Base-by-base conservation (phyloP, 1,140 invertebrate genomes). In the Brachionus paranguensis region DNA sequence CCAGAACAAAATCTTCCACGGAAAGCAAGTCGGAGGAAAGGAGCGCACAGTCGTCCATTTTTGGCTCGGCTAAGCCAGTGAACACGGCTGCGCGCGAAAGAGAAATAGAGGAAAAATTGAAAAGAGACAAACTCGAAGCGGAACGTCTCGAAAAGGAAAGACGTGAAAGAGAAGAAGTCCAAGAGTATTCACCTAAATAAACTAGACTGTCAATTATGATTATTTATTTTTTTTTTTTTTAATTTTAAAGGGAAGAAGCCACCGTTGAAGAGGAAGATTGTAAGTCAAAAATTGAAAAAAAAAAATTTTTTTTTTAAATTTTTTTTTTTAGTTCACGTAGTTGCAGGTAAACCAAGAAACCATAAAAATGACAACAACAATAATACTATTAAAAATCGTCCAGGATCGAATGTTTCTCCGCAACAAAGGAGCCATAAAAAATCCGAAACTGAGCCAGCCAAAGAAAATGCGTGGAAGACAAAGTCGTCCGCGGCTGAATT, bases 11-110 rank as follows among this genome's bases (percentile, higher is more conserved):
- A 84, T 93, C 94, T 8, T 85, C 92, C 5, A 92, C 93, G 84
- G 85, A 86, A 92, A 2, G 85, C 88, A 17, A 90, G 91, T 29
- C 93, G 94, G 17, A 37, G 3, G 60, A 45, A 12, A 60, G 12
- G 47, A 53, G n/a, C 12, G 72, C 12, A 0, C 33, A 37, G 33
- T 43, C 85, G 6, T 84, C 85, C 81, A 95, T 96, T 85, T 96
- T 96, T 88, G 96, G 96, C 41, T 93, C 92, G 27, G 96, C 96
- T 33, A 95, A 94, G 88, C 96, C 96, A 7, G 96, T 98, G 0
- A 95, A 98, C 88, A 98, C 96, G 12, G 92, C 94, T 53, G 93
- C 94, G 5, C 91, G 92, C 85, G 94, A 95, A 87, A 85, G 87
- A 33, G 89, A 91, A 86, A 91, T 91, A 79, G 91, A 95, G 89